Evolutionary conservation across 2,797 vertebrate species (phyloP), one percentile per base, ranked within the genome.

Genomic region (Protosalanx chinensis): DNA sequence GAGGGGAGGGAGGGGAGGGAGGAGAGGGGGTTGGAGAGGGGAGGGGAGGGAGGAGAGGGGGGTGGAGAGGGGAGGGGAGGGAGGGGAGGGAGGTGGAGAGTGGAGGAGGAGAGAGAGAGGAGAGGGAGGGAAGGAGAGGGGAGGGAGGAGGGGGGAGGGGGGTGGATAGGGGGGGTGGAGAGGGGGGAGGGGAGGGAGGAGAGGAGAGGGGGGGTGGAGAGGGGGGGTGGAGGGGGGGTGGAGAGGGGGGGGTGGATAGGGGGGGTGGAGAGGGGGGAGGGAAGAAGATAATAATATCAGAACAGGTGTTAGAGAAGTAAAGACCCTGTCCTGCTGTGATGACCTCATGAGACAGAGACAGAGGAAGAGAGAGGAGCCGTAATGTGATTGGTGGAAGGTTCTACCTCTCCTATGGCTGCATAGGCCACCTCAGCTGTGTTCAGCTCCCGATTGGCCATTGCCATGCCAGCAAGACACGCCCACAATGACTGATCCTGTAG

Each of bases 391-490:
- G 65, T 3, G 37, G 16, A 70, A n/a, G 49, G 29, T 74, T 88
- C 90, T 79, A 98, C 98, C 92, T 99, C 95, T 41, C 94, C 93
- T 0, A 98, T 93, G 1, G 97, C 93, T 2, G 97, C 95, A 0
- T 99, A 99, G 74, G 96, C 96, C 3, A 95, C 92, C 80, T 98
- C 96, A 4, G 97, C 97, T 2, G 96, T 96, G 67, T 73, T 90
- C 88, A 98, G 93, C 75, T 98, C 96, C 76, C 91, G 90, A 85
- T 83, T 94, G 83, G 94, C 92, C 89, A 99, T 92, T 0, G 98
- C 94, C 97, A 99, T 96, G 37, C 94, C 95, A 76, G 97, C 97
- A 20, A 99, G 91, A 79, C 98, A 98, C 0, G 98, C 94, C 98
- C 98, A 99, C 81, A 98, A 79, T 27, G 91, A 93, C 64, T 95